Percentiles rank a stretch among this genome's conserved stretches.
These are phyloP conservation scores for Fulica atra DNA, from an alignment of 2,113 vertebrate species.

Conservation along the genomic window DNA sequence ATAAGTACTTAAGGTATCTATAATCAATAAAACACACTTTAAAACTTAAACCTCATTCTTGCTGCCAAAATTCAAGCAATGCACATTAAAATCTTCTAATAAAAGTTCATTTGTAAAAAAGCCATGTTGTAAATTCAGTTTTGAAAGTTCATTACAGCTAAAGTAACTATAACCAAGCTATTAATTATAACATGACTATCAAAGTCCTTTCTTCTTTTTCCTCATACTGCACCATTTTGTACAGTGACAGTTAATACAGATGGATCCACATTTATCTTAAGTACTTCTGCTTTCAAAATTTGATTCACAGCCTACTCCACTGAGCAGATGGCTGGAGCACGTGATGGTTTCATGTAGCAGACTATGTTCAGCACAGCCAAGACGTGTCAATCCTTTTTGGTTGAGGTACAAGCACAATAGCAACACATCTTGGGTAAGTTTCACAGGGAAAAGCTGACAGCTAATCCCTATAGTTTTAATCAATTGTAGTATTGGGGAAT, in stretches of 20 bases:
- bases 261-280: background rate
- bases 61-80: background rate
- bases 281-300: constrained; percentile 17
- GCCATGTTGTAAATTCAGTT: background rate
- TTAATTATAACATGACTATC: background rate
- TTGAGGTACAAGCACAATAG: constrained; percentile 1
- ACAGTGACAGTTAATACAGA: background rate
- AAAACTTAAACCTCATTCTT: constrained; percentile 1
- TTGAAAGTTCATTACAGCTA: background rate
- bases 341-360: background rate
- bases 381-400: background rate
- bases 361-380: background rate
- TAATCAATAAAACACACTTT: constrained; percentile 1
- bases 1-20: background rate
- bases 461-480: background rate
- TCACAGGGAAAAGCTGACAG: background rate
- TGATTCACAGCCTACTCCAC: constrained; percentile 16
- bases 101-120: background rate
- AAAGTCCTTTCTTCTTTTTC: background rate
- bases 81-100: background rate
- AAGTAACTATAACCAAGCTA: background rate
- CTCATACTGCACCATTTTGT: background rate
- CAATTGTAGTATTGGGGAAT: background rate
- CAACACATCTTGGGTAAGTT: background rate
- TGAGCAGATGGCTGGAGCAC: background rate